Evolutionary conservation across 2,888 invertebrate species (phyloP).

Genomic region (Lamellibrachia satsuma): DNA sequence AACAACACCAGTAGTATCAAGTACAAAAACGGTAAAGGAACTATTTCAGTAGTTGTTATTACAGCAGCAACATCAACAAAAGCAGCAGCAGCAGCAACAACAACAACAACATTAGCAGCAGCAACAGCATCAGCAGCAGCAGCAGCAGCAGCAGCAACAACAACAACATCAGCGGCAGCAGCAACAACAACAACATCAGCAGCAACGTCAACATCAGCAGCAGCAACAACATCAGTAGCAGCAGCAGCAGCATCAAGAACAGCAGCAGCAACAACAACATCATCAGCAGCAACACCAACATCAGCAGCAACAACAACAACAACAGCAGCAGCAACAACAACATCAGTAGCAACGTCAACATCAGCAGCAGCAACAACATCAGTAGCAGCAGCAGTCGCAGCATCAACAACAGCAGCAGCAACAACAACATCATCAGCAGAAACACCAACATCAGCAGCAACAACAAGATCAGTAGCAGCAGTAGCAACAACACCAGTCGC

Average conservation of each 20-base stretch:
- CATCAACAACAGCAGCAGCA: background rate
- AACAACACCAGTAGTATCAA: background rate
- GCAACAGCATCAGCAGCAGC: background rate
- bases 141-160: background rate
- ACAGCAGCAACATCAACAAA: background rate
- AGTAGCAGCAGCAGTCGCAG: background rate
- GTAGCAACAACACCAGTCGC: background rate
- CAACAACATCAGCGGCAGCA: background rate
- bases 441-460: background rate
- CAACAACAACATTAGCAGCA: background rate
- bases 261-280: background rate
- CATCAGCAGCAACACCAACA: background rate
- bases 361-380: background rate
- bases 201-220: background rate
- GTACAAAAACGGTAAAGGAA: too few relatives aligned
- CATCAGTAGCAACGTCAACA: background rate
- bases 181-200: background rate
- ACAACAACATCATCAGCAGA: background rate
- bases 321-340: background rate
- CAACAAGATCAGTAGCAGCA: background rate
- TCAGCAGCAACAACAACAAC: background rate
- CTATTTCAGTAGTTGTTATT: background rate
- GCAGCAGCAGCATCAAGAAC: background rate
- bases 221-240: background rate
- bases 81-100: background rate